These are phyloP conservation scores for Leptocoma aspasia DNA, from an alignment of 2,113 vertebrate species.

Conservation along the genomic window DNA sequence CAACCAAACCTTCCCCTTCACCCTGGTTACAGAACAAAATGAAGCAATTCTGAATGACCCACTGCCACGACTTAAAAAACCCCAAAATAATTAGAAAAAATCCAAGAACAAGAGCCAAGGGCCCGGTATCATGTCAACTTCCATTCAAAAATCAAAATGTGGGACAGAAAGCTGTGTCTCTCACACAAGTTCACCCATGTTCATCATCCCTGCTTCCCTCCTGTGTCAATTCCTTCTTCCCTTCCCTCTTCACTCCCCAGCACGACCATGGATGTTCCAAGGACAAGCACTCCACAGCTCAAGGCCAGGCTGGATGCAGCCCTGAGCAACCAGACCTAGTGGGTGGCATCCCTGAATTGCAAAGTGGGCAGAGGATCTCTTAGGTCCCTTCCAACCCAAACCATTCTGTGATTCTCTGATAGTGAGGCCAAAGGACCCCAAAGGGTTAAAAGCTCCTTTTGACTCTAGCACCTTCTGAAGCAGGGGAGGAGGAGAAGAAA, in stretches of 20 bases:
- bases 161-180: not conserved
- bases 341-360: not conserved
- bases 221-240: not conserved
- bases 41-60: not conserved
- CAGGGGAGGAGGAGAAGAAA: not conserved
- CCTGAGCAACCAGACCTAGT: not conserved
- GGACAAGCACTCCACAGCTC: not conserved
- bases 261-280: not conserved
- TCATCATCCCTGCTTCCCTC: fast-evolving
- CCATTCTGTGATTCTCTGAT: not conserved
- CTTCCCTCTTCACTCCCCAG: not conserved
- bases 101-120: conserved; percentile 56
- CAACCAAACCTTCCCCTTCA: conserved; percentile 68
- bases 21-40: conserved; percentile 59
- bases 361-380: not conserved
- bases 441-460: not conserved
- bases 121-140: conserved; percentile 48
- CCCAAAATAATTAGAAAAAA: not conserved
- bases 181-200: not conserved
- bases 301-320: not conserved
- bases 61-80: not conserved
- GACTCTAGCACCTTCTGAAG: not conserved
- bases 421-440: not conserved
- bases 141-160: conserved; percentile 26
- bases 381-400: not conserved